Conservation (phyloP, 2,888 invertebrate genomes). For the Cylloceria caligata region DNA sequence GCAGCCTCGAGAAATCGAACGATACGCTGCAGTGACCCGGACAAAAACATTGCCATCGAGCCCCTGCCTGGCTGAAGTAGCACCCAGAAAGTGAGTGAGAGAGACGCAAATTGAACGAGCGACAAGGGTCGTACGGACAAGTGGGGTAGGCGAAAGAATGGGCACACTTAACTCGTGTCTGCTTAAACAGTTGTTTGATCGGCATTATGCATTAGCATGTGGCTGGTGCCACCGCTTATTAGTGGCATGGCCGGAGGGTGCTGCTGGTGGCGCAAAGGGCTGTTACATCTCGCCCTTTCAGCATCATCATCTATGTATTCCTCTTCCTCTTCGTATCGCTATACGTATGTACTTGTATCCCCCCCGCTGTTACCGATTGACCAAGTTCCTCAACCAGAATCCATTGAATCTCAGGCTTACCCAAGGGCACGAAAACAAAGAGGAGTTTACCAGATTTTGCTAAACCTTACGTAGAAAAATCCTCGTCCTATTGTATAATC, state of each 20-base stretch:
- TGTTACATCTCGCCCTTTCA: slow-evolving; percentile 56
- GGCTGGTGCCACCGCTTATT: slow-evolving; percentile 83
- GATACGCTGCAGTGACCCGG: slow-evolving; percentile 24
- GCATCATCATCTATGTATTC: slow-evolving; percentile 31
- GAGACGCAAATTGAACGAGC: slow-evolving; percentile 57
- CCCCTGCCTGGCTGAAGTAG: slow-evolving; percentile 13
- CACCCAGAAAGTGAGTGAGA: slow-evolving; percentile 42
- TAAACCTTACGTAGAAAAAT: too few species aligned
- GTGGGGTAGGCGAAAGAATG: slow-evolving; percentile 72
- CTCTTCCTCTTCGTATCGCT: slow-evolving; percentile 55
- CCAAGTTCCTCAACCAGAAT: slow-evolving; percentile 40
- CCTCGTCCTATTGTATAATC: too few species aligned
- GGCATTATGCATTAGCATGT: slow-evolving; percentile 84
- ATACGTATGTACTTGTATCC: slow-evolving; percentile 9
- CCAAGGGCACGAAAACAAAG: slow-evolving; percentile 27
- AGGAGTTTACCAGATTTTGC: slow-evolving; percentile 39
- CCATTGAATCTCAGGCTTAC: slow-evolving; percentile 43
- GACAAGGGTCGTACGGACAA: slow-evolving; percentile 53
- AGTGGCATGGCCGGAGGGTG: slow-evolving; percentile 71
- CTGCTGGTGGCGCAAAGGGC: slow-evolving; percentile 63
- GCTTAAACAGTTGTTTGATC: slow-evolving; percentile 84
- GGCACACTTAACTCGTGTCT: slow-evolving; percentile 83
- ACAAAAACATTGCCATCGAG: slow-evolving; percentile 64
- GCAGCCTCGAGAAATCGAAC: neutral
- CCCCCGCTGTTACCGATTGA: neutral